These are phyloP conservation scores for Uropsilus gracilis DNA, from an alignment of 2,113 vertebrate species.

Conservation along the genomic window DNA sequence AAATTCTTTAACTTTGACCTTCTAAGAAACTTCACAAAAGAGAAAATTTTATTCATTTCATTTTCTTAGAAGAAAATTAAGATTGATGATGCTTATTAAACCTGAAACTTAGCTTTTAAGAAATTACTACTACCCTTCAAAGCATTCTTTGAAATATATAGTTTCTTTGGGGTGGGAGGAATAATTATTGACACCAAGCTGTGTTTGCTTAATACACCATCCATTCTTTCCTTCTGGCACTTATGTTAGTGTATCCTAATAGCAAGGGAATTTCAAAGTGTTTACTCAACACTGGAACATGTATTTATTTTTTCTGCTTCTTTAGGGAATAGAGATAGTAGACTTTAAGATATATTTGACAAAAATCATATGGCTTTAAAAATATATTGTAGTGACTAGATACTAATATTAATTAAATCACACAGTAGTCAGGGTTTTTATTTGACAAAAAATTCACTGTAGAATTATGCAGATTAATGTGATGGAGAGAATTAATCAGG, in stretches of 20 bases:
- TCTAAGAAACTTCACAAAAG: constrained; percentile 10
- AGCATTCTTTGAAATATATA: background rate
- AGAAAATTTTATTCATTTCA: background rate
- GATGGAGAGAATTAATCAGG: constrained; percentile 58
- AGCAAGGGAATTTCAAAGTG: background rate
- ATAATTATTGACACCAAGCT: background rate
- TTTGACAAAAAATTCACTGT: background rate
- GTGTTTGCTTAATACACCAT: constrained; percentile 22
- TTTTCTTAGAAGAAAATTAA: background rate
- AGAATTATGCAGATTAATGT: background rate
- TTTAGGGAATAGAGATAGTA: background rate
- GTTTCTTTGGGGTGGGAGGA: background rate
- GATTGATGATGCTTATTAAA: constrained; percentile 48
- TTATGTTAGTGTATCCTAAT: constrained; percentile 1
- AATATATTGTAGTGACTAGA: background rate
- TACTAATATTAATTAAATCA: background rate
- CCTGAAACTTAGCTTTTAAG: constrained; percentile 34
- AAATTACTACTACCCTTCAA: background rate
- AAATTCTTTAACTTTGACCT: constrained; percentile 6
- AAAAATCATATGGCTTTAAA: background rate
- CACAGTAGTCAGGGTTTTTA: background rate
- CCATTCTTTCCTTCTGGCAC: constrained; percentile 16
- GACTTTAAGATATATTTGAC: constrained; percentile 4
- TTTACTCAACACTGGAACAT: background rate
- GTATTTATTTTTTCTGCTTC: constrained; percentile 39